phyloP scores from a whole-genome alignment of 1,140 invertebrate species.

The Trachymyrmex septentrionalis region DNA sequence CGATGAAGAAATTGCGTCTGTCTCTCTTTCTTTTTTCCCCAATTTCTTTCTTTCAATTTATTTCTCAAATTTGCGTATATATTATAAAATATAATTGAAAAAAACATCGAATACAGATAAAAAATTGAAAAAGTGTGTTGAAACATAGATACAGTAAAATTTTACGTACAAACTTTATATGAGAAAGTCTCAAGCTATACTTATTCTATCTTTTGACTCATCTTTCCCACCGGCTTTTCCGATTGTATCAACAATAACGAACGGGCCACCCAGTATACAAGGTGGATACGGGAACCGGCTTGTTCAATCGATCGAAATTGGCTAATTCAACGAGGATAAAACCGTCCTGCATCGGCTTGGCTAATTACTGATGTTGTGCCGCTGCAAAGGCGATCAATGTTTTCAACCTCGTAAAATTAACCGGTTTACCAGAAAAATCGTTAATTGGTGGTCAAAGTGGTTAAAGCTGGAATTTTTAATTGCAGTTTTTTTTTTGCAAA shows the following conservation, averaged over 20 bases:
- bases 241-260: neutral
- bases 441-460: neutral
- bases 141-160: neutral
- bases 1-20: neutral
- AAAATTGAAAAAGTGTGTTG: neutral
- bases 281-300: slow-evolving; percentile 48
- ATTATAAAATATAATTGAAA: neutral
- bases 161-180: neutral
- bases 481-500: neutral
- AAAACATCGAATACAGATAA: neutral
- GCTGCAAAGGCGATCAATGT: slow-evolving; percentile 45
- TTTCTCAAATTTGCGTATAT: neutral
- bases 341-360: slow-evolving; percentile 40
- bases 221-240: neutral
- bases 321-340: slow-evolving; percentile 68
- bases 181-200: neutral
- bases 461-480: neutral
- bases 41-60: neutral
- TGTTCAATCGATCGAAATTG: slow-evolving; percentile 74
- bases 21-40: neutral
- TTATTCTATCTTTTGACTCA: neutral
- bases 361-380: slow-evolving; percentile 58
- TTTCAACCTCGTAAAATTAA: slow-evolving; percentile 36
- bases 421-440: slow-evolving; percentile 15
- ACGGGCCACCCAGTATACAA: slow-evolving; percentile 3